phyloP scores from a whole-genome alignment of 2,888 invertebrate genomes.

The Ophion costatus region DNA sequence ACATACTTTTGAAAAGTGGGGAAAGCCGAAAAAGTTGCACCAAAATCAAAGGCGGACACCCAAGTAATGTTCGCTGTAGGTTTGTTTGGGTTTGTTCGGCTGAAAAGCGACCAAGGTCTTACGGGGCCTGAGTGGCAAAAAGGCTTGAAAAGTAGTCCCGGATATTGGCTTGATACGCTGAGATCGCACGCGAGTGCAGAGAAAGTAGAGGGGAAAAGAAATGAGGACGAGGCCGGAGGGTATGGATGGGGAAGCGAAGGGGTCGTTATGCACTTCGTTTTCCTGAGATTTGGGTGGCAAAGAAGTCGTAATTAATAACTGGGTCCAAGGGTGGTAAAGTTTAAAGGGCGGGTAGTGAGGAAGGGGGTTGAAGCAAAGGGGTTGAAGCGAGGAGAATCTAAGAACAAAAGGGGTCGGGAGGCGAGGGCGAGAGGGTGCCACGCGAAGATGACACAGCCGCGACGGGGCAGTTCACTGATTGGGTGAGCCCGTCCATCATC shows the following conservation, averaged over 20 bases:
- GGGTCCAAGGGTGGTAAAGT: constrained; percentile 1
- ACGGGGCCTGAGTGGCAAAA: too few relatives aligned
- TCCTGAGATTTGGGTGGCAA: constrained; percentile 59
- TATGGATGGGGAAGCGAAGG: constrained; percentile 13
- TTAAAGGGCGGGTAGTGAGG: constrained; percentile 3
- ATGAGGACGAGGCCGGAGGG: constrained; percentile 29
- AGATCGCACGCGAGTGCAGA: background rate
- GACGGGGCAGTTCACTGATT: too few relatives aligned
- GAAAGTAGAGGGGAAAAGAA: constrained; percentile 18
- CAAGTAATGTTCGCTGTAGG: too few relatives aligned
- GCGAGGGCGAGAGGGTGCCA: constrained; percentile 5
- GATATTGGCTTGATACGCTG: constrained; percentile 10
- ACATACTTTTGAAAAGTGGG: too few relatives aligned
- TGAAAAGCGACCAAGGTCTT: background rate
- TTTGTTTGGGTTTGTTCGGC: too few relatives aligned
- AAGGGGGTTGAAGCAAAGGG: background rate
- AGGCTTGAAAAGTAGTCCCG: constrained; percentile 12
- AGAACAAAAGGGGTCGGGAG: background rate
- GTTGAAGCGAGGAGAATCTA: too few relatives aligned
- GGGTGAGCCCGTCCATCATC: constrained; percentile 24
- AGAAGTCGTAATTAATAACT: constrained; percentile 66
- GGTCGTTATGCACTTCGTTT: constrained; percentile 60
- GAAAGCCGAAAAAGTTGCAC: too few relatives aligned
- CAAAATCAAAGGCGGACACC: too few relatives aligned
- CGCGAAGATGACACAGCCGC: background rate